phyloP scores from a whole-genome alignment of 2,113 vertebrate genomes.

The Syrmaticus mikado region DNA sequence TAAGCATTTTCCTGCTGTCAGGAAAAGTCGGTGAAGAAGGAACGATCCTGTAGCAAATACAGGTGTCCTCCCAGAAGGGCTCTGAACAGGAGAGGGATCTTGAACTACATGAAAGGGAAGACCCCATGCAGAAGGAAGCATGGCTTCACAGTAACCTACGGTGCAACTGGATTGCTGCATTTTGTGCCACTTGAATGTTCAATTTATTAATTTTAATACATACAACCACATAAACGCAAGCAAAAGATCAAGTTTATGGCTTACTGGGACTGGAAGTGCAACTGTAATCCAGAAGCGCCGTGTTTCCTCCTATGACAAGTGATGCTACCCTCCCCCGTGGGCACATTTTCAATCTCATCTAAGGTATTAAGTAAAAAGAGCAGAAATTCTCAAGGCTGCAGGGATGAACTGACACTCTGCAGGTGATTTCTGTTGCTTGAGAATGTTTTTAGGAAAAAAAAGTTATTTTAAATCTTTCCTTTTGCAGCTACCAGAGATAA shows the following conservation, averaged over 20 bases:
- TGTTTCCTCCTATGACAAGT: fast-evolving
- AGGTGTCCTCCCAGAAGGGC: background rate
- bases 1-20: background rate
- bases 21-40: background rate
- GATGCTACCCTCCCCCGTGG: background rate
- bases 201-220: background rate
- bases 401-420: background rate
- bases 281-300: background rate
- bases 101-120: background rate
- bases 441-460: background rate
- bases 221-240: background rate
- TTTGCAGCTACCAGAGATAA: background rate
- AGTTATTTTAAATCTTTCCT: background rate
- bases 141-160: background rate
- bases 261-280: background rate
- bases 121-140: background rate
- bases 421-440: background rate
- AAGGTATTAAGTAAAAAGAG: background rate
- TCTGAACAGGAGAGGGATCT: background rate
- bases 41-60: constrained; percentile 24
- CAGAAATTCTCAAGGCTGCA: background rate
- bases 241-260: background rate
- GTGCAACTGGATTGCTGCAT: background rate
- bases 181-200: background rate
- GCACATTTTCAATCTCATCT: background rate